Percentiles rank a stretch among this genome's conserved stretches.
These are phyloP conservation scores for Tylochromis polylepis DNA, from an alignment of 2,113 vertebrate genomes.

Conservation along the genomic window DNA sequence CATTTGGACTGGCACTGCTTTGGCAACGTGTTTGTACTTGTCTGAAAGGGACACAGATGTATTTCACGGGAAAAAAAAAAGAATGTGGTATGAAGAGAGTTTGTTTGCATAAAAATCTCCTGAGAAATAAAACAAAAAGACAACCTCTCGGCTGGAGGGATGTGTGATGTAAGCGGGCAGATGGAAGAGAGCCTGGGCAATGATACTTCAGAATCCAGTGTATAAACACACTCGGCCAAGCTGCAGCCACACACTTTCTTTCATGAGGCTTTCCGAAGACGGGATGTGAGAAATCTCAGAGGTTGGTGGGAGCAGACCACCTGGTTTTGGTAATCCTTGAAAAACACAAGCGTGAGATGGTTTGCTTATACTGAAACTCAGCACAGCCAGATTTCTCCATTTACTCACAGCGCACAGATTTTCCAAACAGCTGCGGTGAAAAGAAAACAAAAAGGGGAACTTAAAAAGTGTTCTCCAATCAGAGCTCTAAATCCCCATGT, in stretches of 20 bases:
- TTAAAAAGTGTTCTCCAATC: not conserved
- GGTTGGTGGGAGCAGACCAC: constrained; percentile 14
- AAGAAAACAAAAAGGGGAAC: not conserved
- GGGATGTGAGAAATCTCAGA: constrained; percentile 10
- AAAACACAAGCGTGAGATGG: not conserved
- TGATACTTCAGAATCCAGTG: not conserved
- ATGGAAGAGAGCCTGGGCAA: not conserved
- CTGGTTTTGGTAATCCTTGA: constrained; percentile 6
- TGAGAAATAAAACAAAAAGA: not conserved
- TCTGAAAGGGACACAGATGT: not conserved
- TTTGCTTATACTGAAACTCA: constrained; percentile 3
- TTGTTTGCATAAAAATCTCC: not conserved
- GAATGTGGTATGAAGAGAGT: not conserved
- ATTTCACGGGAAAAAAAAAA: not conserved
- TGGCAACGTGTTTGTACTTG: not conserved
- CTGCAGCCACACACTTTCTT: not conserved
- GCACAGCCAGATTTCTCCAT: not conserved
- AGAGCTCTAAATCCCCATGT: not conserved
- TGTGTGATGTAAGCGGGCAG: not conserved
- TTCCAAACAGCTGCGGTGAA: constrained; percentile 7
- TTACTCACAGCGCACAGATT: not conserved
- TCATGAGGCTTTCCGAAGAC: constrained; percentile 7
- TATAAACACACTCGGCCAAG: not conserved
- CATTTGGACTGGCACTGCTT: not conserved
- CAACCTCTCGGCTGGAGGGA: not conserved